Evolutionary conservation across 2,113 vertebrate species (phyloP), one percentile per base, ranked within the genome.

Genomic region (Leuciscus idus): DNA sequence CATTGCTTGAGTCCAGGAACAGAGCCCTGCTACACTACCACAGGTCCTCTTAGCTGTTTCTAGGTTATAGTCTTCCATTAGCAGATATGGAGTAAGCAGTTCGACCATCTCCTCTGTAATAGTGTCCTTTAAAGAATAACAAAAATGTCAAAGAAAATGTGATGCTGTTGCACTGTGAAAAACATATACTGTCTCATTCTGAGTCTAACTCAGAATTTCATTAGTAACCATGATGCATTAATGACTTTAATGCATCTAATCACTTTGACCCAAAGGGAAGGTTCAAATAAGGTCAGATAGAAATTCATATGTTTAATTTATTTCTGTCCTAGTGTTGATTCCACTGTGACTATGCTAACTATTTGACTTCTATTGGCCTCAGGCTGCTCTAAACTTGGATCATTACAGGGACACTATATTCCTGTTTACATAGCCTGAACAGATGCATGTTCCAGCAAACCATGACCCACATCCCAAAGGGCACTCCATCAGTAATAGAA

Each of bases 1-100:
- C 96, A 97, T 97, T 83, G 96, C 95, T 90, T 95, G 92, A 7
- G 96, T 97, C 96, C 96, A 97, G 66, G 96, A 96, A 90, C 95
- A 97, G 55, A 97, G 95, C 23, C 96, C 96, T 1, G 96, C 96
- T 84, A 97, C 96, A 33, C 96, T 97, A 10, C 96, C 96, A 82
- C 96, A 96, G 39, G 94, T 95, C 91, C 95, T 95, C 92, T 95
- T 97, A 81, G 96, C 96, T 19, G 93, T 90, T 73, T 97, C 96
- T 80, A 97, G 88, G 90, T 96, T 96, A 90, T 96, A 97, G 90
- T 97, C 96, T 0, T 97, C 96, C 96, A 96, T 96, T 1, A 89
- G 57, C 88, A 96, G 89, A 86, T 97, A 97, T 1, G 96, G 96
- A 46, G 92, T 50, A 7, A 97, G 90, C 84, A 97, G 93, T 89